phyloP scores from a whole-genome alignment of 2,797 vertebrate species.

The Premnoplex brunnescens region DNA sequence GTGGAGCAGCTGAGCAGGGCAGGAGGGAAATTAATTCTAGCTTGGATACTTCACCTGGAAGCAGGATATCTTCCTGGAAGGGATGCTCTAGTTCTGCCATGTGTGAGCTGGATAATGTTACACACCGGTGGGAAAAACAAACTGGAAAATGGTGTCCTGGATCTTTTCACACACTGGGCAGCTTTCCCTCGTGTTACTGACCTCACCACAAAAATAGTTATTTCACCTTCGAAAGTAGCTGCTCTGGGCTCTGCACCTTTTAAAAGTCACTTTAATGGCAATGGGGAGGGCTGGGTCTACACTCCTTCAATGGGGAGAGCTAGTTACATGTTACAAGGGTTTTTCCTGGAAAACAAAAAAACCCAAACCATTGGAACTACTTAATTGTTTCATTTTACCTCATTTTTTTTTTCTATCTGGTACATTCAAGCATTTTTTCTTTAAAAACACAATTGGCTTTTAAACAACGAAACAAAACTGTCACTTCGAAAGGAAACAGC shows the following conservation, averaged over 20 bases:
- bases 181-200: neutral
- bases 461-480: neutral
- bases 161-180: constrained; percentile 28
- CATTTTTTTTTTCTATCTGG: neutral
- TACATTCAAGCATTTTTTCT: neutral
- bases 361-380: neutral
- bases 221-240: neutral
- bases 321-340: neutral
- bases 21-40: neutral
- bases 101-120: neutral
- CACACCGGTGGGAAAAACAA: constrained; percentile 7
- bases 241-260: neutral
- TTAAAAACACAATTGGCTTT: neutral
- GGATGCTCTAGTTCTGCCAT: neutral
- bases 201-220: neutral
- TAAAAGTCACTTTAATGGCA: neutral
- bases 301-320: neutral
- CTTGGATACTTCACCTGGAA: neutral
- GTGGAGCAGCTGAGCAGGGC: neutral
- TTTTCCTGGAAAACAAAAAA: neutral
- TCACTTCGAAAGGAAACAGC: neutral
- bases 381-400: neutral
- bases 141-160: neutral
- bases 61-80: neutral
- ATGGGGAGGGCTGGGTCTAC: neutral